A percentile compares a stretch with the other conserved stretches of the same genome.
phyloP scores from a whole-genome alignment of 2,113 vertebrate genomes.

The Aplodontia rufa region DNA sequence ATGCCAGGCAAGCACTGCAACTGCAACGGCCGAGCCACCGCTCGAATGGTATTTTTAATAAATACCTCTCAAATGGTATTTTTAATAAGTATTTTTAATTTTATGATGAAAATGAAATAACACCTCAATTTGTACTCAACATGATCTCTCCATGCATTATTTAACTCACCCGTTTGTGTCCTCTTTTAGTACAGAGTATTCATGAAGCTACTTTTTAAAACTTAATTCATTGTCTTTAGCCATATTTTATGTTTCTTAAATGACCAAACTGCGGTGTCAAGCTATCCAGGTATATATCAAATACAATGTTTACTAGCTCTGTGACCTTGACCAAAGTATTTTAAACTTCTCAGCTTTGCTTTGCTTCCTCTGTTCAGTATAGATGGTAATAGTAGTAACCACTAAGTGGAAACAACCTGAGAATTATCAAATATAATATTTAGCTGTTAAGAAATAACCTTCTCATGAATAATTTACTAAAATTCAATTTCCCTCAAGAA shows the following conservation, averaged over 20 bases:
- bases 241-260: not conserved
- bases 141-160: not conserved
- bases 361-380: not conserved
- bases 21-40: too few species aligned
- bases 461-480: not conserved
- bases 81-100: not conserved
- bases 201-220: not conserved
- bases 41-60: too few species aligned
- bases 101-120: not conserved
- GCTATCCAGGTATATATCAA: not conserved
- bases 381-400: not conserved
- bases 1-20: too few species aligned
- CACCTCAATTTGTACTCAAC: not conserved
- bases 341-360: not conserved
- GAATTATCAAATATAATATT: not conserved
- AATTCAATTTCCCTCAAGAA: not conserved
- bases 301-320: not conserved
- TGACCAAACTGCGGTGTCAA: not conserved
- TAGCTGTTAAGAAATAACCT: not conserved
- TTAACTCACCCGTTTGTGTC: not conserved
- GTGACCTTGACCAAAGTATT: not conserved
- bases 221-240: not conserved
- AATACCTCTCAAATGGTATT: not conserved
- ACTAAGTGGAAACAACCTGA: not conserved
- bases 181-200: not conserved